Evolutionary conservation across 2,113 vertebrate species (phyloP), one percentile per base, ranked within the genome.

Genomic region (Odobenus rosmarus): DNA sequence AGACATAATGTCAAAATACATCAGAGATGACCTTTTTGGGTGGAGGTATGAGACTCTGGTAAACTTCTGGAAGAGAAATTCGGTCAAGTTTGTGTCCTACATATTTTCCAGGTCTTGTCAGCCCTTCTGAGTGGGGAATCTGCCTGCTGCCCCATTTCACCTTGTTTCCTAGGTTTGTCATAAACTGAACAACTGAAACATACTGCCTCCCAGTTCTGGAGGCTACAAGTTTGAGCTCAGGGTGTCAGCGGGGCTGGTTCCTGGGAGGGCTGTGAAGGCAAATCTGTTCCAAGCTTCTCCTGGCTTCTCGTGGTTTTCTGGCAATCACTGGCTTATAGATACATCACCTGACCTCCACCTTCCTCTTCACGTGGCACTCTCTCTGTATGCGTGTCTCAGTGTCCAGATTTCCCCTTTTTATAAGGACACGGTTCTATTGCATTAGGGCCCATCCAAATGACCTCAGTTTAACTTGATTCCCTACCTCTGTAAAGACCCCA

Each of bases 61-160:
- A 71, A 39, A 77, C 28, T 90, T 87, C 28, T 69, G 76, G 49
- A 67, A 67, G 80, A 90, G 89, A 72, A 74, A 31, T 57, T 33
- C 0, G 0, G 36, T 42, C 67, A 76, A 59, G 39, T 64, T 85
- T 42, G n/a, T 93, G 90, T 69, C 55, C 5, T 10, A 9, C 19
- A 13, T 83, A 62, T 90, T 93, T 97, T 83, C 72, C 83, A 79
- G 92, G 59, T 49, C 89, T 55, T 89, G 74, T 93, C 89, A 96
- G 82, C 64, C n/a, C 14, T 82, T 88, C 91, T 55, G 71, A 93
- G 16, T 46, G 61, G 46, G 77, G 62, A 39, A 7, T 90, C n/a
- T 57, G 19, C 69, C 82, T 86, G 57, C 88, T 67, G 91, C 59
- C 62, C 46, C 23, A 3, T 62, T 85, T 83, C 36, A 46, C 64